These are phyloP conservation scores for Pterocles orientalis DNA, from an alignment of 2,113 vertebrate genomes.

Conservation along the genomic window DNA sequence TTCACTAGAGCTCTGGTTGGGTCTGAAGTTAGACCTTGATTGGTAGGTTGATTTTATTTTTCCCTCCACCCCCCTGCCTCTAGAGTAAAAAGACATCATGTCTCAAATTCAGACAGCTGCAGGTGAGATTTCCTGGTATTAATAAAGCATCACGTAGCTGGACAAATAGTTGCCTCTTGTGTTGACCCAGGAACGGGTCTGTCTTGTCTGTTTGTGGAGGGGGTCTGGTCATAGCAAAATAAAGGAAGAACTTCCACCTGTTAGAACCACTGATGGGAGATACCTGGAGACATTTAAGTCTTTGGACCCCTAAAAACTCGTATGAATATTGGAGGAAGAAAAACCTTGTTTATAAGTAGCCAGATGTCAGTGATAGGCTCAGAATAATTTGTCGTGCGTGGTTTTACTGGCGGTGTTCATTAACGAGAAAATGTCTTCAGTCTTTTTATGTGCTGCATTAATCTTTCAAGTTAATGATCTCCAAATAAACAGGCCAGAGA, in stretches of 20 bases:
- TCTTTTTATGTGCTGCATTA: neutral
- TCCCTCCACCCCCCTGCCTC: too few relatives aligned
- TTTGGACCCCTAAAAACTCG: neutral
- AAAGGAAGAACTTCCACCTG: neutral
- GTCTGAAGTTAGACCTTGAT: neutral
- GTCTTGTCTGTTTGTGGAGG: neutral
- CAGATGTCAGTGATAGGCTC: neutral
- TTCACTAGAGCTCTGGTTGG: neutral
- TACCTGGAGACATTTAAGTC: neutral
- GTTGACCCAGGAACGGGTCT: neutral
- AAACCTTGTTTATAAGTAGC: neutral
- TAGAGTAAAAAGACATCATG: neutral
- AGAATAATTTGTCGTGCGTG: accelerated
- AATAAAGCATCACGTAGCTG: accelerated
- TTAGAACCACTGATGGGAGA: neutral
- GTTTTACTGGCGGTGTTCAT: neutral
- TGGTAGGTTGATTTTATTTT: neutral
- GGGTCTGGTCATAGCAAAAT: neutral
- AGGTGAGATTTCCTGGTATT: neutral
- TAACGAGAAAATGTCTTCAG: neutral
- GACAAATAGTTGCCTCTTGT: neutral
- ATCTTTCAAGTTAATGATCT: neutral
- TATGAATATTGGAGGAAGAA: neutral
- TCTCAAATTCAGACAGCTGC: neutral
- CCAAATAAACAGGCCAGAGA: neutral